Conservation (phyloP, 2,113 vertebrate species). For the Ciconia stormi region DNA sequence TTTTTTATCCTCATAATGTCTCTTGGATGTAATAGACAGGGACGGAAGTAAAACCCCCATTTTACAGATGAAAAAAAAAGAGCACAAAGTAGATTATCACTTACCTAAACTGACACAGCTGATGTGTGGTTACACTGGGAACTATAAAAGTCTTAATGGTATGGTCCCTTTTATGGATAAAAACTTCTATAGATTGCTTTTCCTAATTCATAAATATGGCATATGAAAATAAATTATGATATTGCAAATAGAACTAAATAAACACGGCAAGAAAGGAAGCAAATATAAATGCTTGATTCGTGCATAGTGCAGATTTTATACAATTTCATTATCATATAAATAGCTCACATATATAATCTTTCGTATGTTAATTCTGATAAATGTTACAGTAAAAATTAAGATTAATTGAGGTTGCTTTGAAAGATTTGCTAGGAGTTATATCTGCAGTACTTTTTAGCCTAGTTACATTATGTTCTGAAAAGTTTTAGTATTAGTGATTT, state of each 20-base stretch:
- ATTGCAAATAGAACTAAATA: constrained; percentile 64
- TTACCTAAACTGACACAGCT: neutral
- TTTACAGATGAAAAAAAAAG: neutral
- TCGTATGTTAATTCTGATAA: constrained; percentile 74
- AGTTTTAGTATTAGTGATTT: constrained; percentile 67
- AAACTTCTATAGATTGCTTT: constrained; percentile 44
- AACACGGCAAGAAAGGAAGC: constrained; percentile 55
- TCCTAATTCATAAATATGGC: constrained; percentile 63
- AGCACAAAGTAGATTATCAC: neutral
- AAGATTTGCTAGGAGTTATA: constrained; percentile 62
- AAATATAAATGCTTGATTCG: constrained; percentile 69
- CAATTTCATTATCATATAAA: constrained; percentile 80
- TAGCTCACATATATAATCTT: constrained; percentile 75
- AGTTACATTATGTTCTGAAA: constrained; percentile 58
- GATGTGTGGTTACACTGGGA: neutral
- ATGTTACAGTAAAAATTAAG: constrained; percentile 78
- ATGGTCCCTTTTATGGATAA: constrained; percentile 4
- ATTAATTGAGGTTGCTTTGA: constrained; percentile 72
- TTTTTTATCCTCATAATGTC: neutral
- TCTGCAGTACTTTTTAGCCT: constrained; percentile 59
- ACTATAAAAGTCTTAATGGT: constrained; percentile 15
- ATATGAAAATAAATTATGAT: constrained; percentile 72
- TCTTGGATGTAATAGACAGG: neutral
- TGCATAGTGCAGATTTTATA: constrained; percentile 67
- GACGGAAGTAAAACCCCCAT: rapidly evolving